Evolutionary conservation across 2,797 vertebrate genomes (phyloP).

Genomic region (Euthynnus affinis): DNA sequence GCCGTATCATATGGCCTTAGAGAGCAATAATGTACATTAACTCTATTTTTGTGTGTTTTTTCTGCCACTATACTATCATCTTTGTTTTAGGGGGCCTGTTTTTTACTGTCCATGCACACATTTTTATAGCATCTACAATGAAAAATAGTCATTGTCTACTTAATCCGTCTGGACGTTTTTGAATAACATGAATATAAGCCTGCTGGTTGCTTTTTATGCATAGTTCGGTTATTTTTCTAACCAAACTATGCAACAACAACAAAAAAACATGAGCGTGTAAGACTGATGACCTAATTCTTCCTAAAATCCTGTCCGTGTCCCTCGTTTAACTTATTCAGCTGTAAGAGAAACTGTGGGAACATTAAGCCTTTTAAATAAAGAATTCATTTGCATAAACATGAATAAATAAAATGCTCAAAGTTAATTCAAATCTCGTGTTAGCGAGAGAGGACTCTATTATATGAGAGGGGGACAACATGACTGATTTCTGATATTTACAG

Average conservation of each 20-base stretch:
- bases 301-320: background rate
- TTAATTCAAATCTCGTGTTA: slow-evolving; percentile 11
- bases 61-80: too few relatives aligned
- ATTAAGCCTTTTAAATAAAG: slow-evolving; percentile 46
- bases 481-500: background rate
- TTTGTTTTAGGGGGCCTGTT: too few relatives aligned
- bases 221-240: background rate
- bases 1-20: too few relatives aligned
- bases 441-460: background rate
- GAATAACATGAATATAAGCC: background rate
- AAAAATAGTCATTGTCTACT: too few relatives aligned
- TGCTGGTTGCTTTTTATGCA: background rate
- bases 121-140: background rate
- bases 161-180: too few relatives aligned
- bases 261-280: background rate
- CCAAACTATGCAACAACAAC: too few relatives aligned
- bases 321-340: slow-evolving; percentile 18
- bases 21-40: too few relatives aligned
- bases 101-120: background rate
- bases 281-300: background rate
- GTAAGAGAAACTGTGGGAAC: slow-evolving; percentile 28
- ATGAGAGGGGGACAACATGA: background rate
- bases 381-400: slow-evolving; percentile 35
- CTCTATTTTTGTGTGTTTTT: too few relatives aligned
- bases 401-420: slow-evolving; percentile 56